These are phyloP conservation scores for Dysidea cf. avara DNA, from an alignment of 37 sponge, comb jelly and placozoan genomes.

Conservation along the genomic window DNA sequence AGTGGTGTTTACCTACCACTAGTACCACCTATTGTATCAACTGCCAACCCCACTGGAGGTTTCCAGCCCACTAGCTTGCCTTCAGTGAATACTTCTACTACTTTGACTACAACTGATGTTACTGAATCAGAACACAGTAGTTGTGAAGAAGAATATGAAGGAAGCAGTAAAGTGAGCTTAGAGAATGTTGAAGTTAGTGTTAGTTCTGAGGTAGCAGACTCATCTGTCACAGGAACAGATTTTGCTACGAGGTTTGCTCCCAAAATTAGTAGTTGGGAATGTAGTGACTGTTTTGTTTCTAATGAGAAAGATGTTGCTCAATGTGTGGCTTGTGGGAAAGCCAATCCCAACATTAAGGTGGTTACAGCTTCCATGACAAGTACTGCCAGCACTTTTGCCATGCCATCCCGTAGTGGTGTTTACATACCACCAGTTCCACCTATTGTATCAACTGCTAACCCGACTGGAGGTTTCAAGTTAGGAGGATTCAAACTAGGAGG, in stretches of 20 bases:
- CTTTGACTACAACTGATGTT: neutral
- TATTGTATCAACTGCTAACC: too few species aligned
- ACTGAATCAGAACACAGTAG: neutral
- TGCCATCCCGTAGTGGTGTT: too few species aligned
- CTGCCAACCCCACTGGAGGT: too few species aligned
- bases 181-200: neutral
- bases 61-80: too few species aligned
- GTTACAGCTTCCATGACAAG: neutral
- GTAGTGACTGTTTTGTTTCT: conserved; percentile 22
- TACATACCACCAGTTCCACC: too few species aligned
- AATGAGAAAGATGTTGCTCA: conserved; percentile 11
- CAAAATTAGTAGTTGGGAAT: conserved; percentile 31
- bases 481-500: too few species aligned
- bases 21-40: too few species aligned
- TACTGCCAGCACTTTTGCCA: neutral
- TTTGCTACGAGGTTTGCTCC: neutral
- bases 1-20: too few species aligned
- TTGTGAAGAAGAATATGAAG: neutral
- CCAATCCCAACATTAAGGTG: conserved; percentile 7
- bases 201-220: neutral
- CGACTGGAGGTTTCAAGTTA: too few species aligned
- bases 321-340: conserved; percentile 40
- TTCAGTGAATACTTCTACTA: neutral
- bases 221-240: too few species aligned
- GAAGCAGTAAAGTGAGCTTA: neutral